A percentile compares a stretch with the other conserved stretches of the same genome.
phyloP scores from a whole-genome alignment of 2,888 invertebrate genomes.

The Spisula subtruncata region DNA sequence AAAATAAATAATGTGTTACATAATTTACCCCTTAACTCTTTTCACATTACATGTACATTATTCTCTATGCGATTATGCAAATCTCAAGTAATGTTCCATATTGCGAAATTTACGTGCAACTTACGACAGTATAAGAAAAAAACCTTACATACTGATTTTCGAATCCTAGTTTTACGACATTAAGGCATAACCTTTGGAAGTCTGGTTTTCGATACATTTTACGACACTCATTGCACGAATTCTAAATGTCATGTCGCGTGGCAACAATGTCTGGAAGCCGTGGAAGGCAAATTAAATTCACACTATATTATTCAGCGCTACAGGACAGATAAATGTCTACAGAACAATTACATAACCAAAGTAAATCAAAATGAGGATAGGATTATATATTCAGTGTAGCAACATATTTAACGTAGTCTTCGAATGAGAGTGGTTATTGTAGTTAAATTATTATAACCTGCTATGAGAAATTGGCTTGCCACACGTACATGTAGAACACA shows the following conservation, averaged over 20 bases:
- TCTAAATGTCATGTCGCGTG: neutral
- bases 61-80: too few relatives aligned
- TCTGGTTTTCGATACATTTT: neutral
- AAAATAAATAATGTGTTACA: too few relatives aligned
- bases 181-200: too few relatives aligned
- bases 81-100: too few relatives aligned
- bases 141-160: neutral
- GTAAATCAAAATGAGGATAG: neutral
- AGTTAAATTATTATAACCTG: too few relatives aligned
- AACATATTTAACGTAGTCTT: too few relatives aligned
- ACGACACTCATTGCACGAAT: neutral
- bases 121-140: neutral
- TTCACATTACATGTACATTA: too few relatives aligned
- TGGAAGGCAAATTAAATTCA: neutral
- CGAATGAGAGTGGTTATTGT: too few relatives aligned
- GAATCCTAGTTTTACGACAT: neutral
- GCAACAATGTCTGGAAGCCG: neutral
- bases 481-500: too few relatives aligned
- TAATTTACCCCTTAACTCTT: too few relatives aligned
- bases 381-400: neutral
- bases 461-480: too few relatives aligned
- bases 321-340: neutral
- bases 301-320: neutral
- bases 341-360: neutral
- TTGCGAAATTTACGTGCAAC: neutral